These are phyloP conservation scores for Parus major DNA, from an alignment of 2,113 vertebrate genomes.

Conservation along the genomic window DNA sequence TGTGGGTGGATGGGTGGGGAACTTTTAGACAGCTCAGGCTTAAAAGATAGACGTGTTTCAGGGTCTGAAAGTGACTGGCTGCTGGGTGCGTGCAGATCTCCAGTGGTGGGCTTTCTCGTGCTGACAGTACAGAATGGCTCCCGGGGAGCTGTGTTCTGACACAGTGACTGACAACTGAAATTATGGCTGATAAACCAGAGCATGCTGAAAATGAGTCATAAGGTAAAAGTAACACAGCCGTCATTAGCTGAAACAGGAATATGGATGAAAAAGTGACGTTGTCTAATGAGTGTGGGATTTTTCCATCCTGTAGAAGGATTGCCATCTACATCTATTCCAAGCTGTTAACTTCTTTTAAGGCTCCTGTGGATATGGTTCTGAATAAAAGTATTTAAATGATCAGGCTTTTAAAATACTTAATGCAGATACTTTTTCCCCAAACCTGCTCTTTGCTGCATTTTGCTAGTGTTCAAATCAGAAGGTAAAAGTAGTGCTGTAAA, in stretches of 20 bases:
- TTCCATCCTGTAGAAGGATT: neutral
- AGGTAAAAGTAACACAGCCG: constrained; percentile 34
- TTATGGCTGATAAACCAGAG: neutral
- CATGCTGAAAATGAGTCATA: constrained; percentile 36
- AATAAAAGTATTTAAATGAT: neutral
- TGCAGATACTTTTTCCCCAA: neutral
- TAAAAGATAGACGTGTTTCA: neutral
- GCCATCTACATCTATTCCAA: neutral
- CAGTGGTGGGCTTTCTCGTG: neutral
- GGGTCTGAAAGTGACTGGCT: constrained; percentile 3
- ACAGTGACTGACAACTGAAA: neutral
- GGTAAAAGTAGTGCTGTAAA: neutral
- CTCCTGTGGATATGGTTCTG: neutral
- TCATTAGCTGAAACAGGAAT: constrained; percentile 1
- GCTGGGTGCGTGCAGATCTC: neutral
- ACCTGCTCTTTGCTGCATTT: neutral
- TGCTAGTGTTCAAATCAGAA: neutral
- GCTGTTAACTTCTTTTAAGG: neutral
- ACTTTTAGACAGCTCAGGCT: neutral
- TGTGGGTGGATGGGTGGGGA: constrained; percentile 36
- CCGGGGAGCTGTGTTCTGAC: neutral
- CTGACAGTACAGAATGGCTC: neutral
- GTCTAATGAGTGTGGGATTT: neutral
- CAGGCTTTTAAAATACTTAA: neutral
- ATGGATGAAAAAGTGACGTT: neutral